phyloP scores from a whole-genome alignment of 2,888 invertebrate species.

The Gisinianus flammeolus region DNA sequence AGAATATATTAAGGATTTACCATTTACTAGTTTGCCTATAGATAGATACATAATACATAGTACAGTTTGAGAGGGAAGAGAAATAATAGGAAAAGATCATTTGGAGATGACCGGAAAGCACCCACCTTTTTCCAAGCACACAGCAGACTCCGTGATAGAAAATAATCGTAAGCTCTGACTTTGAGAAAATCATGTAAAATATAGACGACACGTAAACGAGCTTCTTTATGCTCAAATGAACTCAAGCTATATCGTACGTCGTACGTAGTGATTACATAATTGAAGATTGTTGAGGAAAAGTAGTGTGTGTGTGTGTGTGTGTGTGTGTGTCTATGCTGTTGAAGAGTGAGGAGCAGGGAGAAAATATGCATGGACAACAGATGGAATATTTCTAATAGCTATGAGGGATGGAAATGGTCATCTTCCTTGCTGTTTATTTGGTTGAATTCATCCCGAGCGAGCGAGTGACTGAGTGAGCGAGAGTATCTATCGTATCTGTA shows the following conservation, averaged over 20 bases:
- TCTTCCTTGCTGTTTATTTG: background rate
- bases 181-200: background rate
- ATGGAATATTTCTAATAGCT: background rate
- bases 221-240: background rate
- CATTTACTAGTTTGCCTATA: too few species aligned
- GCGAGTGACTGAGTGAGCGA: too few species aligned
- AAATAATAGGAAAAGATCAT: slow-evolving; percentile 1
- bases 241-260: background rate
- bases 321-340: background rate
- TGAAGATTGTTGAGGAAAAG: background rate
- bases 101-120: slow-evolving; percentile 2
- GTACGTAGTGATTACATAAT: background rate
- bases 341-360: slow-evolving; percentile 3
- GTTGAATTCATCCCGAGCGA: background rate
- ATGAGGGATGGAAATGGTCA: slow-evolving; percentile 19
- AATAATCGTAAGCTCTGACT: background rate
- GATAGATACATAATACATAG: too few species aligned
- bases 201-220: background rate
- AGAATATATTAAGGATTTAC: too few species aligned
- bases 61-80: too few species aligned
- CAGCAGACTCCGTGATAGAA: background rate
- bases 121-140: background rate
- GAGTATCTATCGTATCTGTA: too few species aligned
- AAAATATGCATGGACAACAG: slow-evolving; percentile 4
- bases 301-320: slow-evolving; percentile 3